Evolutionary conservation across 2,113 vertebrate genomes (phyloP).

Genomic region (Himantopus leucocephalus): DNA sequence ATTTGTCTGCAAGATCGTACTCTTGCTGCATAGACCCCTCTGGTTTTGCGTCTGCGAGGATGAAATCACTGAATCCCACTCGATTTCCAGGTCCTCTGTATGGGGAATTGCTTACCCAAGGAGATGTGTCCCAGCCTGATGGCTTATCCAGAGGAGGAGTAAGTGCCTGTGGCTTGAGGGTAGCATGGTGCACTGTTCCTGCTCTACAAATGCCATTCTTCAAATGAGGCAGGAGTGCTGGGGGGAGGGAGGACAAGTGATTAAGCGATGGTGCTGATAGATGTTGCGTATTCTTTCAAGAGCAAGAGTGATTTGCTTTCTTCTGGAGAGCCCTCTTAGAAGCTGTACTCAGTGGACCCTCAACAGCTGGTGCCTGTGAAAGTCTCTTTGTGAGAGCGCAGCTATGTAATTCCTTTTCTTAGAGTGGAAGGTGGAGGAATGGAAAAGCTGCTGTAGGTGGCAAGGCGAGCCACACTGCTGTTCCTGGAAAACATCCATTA

Average conservation of each 20-base stretch:
- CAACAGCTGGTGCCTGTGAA: neutral
- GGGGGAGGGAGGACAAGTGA: neutral
- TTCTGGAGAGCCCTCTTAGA: neutral
- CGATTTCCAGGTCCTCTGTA: neutral
- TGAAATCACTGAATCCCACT: neutral
- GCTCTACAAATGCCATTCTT: neutral
- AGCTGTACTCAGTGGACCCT: neutral
- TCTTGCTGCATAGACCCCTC: neutral
- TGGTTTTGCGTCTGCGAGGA: neutral
- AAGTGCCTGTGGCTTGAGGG: neutral
- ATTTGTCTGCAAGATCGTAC: neutral
- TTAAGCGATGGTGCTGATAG: neutral
- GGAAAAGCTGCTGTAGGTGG: neutral
- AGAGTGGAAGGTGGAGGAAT: neutral
- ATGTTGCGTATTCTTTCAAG: neutral
- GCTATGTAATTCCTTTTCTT: neutral
- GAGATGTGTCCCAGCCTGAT: neutral
- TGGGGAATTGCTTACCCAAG: neutral
- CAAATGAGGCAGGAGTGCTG: accelerated
- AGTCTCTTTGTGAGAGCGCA: neutral
- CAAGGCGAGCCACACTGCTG: neutral
- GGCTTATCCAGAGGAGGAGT: neutral
- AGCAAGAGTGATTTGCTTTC: neutral
- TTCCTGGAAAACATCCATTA: neutral
- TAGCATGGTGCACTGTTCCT: neutral